phyloP scores from a whole-genome alignment of 1,140 invertebrate genomes.

The Drosophila prosaltans region DNA sequence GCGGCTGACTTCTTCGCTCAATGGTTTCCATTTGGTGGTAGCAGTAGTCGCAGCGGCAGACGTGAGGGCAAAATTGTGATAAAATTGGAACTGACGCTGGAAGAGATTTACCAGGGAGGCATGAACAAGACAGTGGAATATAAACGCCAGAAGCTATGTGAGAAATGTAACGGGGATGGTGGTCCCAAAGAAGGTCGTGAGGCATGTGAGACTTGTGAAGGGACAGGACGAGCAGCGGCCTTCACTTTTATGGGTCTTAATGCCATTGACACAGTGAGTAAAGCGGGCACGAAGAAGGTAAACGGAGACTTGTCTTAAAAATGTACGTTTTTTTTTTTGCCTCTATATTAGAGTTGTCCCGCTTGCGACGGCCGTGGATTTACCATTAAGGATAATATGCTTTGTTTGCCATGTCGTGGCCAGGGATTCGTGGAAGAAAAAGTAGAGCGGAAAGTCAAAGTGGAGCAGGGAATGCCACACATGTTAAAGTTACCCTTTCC shows the following conservation, averaged over 20 bases:
- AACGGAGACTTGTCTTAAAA: neutral
- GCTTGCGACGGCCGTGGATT: slow-evolving; percentile 89
- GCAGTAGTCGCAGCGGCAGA: slow-evolving; percentile 23
- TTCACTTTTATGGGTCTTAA: slow-evolving; percentile 69
- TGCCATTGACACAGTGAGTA: slow-evolving; percentile 64
- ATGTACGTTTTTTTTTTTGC: neutral
- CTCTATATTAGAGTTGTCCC: slow-evolving; percentile 84
- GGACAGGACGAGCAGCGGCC: slow-evolving; percentile 56
- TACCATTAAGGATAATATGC: slow-evolving; percentile 91
- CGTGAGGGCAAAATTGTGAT: slow-evolving; percentile 65
- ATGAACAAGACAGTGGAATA: slow-evolving; percentile 92
- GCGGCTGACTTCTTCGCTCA: slow-evolving; percentile 86
- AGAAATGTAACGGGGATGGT: slow-evolving; percentile 92
- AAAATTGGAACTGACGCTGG: slow-evolving; percentile 89
- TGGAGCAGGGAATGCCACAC: slow-evolving; percentile 96
- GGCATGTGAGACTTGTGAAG: slow-evolving; percentile 58
- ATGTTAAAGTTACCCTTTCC: slow-evolving; percentile 93
- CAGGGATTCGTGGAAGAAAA: slow-evolving; percentile 90
- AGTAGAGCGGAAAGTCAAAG: slow-evolving; percentile 93
- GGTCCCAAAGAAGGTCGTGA: slow-evolving; percentile 87
- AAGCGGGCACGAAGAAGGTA: neutral
- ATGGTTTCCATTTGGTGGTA: slow-evolving; percentile 84
- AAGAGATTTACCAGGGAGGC: slow-evolving; percentile 95
- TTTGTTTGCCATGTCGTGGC: slow-evolving; percentile 91
- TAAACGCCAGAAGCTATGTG: slow-evolving; percentile 92